Conservation (phyloP, 2,888 invertebrate genomes). For the Apamea crenata region DNA sequence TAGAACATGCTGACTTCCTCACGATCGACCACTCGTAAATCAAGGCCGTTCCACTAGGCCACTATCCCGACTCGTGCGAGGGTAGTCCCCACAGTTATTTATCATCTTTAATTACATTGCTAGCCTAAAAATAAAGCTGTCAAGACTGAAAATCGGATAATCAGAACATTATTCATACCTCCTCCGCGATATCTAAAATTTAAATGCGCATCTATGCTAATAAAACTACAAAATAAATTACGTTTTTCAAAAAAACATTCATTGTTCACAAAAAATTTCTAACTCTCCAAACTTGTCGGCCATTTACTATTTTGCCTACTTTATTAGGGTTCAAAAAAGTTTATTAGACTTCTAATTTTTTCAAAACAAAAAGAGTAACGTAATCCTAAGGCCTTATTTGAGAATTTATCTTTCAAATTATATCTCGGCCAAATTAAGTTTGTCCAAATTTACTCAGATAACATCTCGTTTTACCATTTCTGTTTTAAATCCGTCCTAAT, state of each 20-base stretch:
- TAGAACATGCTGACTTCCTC: neutral
- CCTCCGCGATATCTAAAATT: neutral
- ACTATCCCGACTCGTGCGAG: neutral
- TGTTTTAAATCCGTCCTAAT: constrained; percentile 40
- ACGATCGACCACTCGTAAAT: too few relatives aligned
- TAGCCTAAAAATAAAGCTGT: neutral
- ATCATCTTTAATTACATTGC: neutral
- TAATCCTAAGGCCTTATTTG: constrained; percentile 52
- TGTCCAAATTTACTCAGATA: constrained; percentile 56
- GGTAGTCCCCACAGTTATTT: neutral
- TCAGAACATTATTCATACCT: neutral
- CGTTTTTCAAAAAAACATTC: neutral
- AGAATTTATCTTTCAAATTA: constrained; percentile 55
- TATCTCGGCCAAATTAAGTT: constrained; percentile 55
- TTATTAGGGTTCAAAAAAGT: constrained; percentile 21
- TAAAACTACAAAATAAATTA: neutral
- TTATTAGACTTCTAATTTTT: constrained; percentile 45
- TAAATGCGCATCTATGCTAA: neutral
- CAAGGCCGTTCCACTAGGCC: too few relatives aligned
- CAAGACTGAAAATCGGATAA: neutral
- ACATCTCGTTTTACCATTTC: constrained; percentile 56
- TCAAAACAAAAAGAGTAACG: constrained; percentile 43
- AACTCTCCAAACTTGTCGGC: constrained; percentile 15
- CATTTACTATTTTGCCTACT: constrained; percentile 27
- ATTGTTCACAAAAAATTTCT: constrained; percentile 13